Base-by-base conservation (phyloP, 2,113 vertebrate genomes). In the Cranoglanis bouderius region DNA sequence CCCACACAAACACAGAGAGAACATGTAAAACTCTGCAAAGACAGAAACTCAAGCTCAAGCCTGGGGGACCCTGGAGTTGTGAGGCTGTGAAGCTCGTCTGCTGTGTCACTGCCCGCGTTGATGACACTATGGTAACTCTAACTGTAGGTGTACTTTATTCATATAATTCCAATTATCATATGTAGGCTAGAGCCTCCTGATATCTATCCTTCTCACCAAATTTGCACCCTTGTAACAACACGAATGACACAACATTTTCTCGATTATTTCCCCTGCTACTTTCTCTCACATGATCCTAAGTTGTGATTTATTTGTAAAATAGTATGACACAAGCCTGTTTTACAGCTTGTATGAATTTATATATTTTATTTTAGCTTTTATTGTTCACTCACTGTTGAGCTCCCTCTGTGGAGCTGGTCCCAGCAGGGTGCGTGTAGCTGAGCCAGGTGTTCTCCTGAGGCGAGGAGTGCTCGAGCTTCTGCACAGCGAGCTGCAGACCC, bases 401-500 rank as follows among this genome's bases (percentile, higher is more conserved):
- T 90, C 87, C 18, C 87, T 86, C 24, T 88, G 87, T 51, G 63
- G 72, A 29, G 81, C 80, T 84, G 51, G 78, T 55, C 77, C 78
- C 32, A 26, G 61, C 85, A 78, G 49, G 51, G 55, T n/a, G 26
- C 85, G 82, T 1, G 51, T 53, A 2, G 82, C 43, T 53, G 82
- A 85, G 14, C 43, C 74, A 18, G 88, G 86, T 12, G 88, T 90
- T n/a, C 70, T 80, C 38, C 77, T 61, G 57, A 87, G 51, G 18
- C n/a, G 53, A 77, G 86, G 88, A 43, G 88, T 91, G 87, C 86
- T 83, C 6, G 83, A 86, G 59, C 67, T 84, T 49, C 70, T 67
- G 53, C 77, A 55, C 18, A 63, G 78, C 0, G 46, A 89, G 32
- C 84, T 51, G 61, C 77, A 72, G 35, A 82, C 29, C 40, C 74